phyloP scores from a whole-genome alignment of 1,140 invertebrate species.

The Scaptomyza graminum region DNA sequence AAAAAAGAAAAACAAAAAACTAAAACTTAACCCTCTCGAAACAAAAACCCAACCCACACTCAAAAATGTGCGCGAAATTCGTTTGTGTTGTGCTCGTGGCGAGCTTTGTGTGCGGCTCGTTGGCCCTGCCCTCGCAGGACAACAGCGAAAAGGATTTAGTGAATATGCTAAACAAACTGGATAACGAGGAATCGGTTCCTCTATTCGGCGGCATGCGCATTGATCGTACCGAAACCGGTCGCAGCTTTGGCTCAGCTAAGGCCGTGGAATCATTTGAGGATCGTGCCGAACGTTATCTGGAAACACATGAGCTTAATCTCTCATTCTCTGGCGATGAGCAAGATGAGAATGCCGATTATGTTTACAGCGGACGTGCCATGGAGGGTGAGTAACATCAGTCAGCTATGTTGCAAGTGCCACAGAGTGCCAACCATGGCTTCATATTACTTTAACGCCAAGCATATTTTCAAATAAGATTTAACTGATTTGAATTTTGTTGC shows the following conservation, averaged over 20 bases:
- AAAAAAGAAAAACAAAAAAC: conserved; percentile 11
- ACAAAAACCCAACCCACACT: conserved; percentile 19
- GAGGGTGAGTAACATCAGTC: conserved; percentile 64
- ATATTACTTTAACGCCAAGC: conserved; percentile 23
- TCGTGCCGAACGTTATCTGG: conserved; percentile 83
- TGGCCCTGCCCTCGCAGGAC: conserved; percentile 77
- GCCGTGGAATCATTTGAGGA: conserved; percentile 80
- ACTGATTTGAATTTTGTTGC: background rate
- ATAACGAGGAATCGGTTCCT: conserved; percentile 77
- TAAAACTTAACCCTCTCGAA: conserved; percentile 11
- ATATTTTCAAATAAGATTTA: conserved; percentile 19
- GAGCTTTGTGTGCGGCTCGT: conserved; percentile 73
- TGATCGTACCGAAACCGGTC: conserved; percentile 69
- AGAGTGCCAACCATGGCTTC: background rate
- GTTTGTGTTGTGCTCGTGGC: conserved; percentile 81
- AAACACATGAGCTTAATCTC: conserved; percentile 83
- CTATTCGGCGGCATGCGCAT: conserved; percentile 83
- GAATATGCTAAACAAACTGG: conserved; percentile 83
- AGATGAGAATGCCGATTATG: conserved; percentile 74
- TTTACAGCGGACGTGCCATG: conserved; percentile 74
- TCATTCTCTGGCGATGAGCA: conserved; percentile 75
- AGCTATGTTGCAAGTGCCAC: background rate
- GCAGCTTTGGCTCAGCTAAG: conserved; percentile 67
- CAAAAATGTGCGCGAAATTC: conserved; percentile 82
- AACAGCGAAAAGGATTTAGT: conserved; percentile 83